Evolutionary conservation across 2,888 invertebrate species (phyloP).

Genomic region (Xestia ashworthii): DNA sequence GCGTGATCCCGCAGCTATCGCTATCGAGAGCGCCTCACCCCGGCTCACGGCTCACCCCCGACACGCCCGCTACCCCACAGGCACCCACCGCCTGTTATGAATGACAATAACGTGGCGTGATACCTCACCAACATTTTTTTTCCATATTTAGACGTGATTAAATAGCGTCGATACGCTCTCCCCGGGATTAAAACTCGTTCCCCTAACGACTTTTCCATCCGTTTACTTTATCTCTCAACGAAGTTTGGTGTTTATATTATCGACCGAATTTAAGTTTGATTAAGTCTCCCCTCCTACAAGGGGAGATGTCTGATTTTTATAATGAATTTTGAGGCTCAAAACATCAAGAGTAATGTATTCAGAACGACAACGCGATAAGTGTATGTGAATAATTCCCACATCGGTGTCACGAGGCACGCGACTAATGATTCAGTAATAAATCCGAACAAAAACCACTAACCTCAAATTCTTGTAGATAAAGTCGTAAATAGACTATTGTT

Average conservation of each 20-base stretch:
- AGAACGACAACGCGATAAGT: conserved; percentile 38
- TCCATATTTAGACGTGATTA: conserved; percentile 89
- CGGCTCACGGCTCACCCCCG: conserved; percentile 56
- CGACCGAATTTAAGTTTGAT: conserved; percentile 87
- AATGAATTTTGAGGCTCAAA: conserved; percentile 53
- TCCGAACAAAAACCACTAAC: conserved; percentile 51
- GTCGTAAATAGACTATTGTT: conserved; percentile 57
- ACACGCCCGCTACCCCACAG: conserved; percentile 62
- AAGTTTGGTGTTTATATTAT: conserved; percentile 87
- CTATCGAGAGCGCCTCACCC: conserved; percentile 78
- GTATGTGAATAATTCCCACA: conserved; percentile 49
- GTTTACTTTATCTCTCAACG: conserved; percentile 84
- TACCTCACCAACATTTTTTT: conserved; percentile 86
- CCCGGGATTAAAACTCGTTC: conserved; percentile 84
- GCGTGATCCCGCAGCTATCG: conserved; percentile 81
- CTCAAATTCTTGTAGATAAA: conserved; percentile 58
- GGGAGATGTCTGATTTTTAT: conserved; percentile 67
- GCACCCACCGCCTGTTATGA: conserved; percentile 82
- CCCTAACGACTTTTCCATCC: conserved; percentile 84
- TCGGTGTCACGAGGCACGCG: conserved; percentile 50
- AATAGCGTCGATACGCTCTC: conserved; percentile 83
- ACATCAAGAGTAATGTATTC: conserved; percentile 49
- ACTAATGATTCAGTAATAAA: conserved; percentile 59
- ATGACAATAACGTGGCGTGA: conserved; percentile 89
- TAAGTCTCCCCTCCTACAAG: conserved; percentile 79